Conservation (phyloP, 2,113 vertebrate species). For the Puntigrus tetrazona region DNA sequence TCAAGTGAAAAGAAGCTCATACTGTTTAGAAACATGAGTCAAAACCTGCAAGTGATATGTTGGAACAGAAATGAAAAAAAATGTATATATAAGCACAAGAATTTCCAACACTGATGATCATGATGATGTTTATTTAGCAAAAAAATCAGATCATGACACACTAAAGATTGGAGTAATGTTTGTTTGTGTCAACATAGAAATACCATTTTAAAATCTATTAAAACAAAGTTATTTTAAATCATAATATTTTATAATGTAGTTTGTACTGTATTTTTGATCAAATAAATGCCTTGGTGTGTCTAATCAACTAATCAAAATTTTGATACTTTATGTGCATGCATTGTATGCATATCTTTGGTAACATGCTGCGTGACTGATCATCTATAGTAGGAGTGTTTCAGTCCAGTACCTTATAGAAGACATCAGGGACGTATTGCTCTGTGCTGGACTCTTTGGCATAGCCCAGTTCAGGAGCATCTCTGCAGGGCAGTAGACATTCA, state of each 20-base stretch:
- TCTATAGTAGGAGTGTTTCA: background rate
- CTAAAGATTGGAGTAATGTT: background rate
- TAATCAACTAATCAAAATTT: background rate
- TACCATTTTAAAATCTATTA: background rate
- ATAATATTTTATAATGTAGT: background rate
- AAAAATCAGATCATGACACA: background rate
- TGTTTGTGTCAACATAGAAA: background rate
- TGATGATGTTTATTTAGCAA: too few relatives aligned
- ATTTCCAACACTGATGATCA: too few relatives aligned
- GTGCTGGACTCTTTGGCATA: constrained; percentile 96
- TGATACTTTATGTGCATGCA: background rate
- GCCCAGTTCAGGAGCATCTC: constrained; percentile 91
- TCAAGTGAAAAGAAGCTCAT: background rate
- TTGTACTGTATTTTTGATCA: background rate
- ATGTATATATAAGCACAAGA: too few relatives aligned
- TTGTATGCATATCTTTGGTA: background rate
- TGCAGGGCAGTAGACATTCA: constrained; percentile 93
- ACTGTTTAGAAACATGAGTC: background rate
- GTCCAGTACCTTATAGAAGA: constrained; percentile 91
- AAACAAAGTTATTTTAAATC: background rate
- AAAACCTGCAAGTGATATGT: background rate
- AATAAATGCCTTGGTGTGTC: background rate
- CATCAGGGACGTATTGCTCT: constrained; percentile 96
- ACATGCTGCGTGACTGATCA: background rate
- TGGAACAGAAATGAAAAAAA: background rate